These are phyloP conservation scores for Pterocles gutturalis DNA, from an alignment of 2,113 vertebrate species.

Conservation along the genomic window DNA sequence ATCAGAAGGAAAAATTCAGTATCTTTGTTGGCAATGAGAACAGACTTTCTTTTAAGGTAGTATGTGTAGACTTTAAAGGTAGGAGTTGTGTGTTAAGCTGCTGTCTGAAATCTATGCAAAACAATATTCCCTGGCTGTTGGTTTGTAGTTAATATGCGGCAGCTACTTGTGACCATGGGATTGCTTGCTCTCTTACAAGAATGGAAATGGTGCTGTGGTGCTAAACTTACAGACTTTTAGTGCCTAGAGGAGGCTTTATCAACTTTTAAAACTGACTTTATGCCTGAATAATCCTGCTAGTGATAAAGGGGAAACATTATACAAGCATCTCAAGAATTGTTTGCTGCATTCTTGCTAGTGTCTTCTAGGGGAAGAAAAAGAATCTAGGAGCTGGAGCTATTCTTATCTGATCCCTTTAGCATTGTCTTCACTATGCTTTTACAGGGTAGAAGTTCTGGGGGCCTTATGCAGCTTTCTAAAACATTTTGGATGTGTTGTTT, in stretches of 20 bases:
- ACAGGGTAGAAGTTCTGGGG: not conserved
- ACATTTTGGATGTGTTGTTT: not conserved
- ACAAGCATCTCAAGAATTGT: not conserved
- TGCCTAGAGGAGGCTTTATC: not conserved
- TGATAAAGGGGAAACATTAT: not conserved
- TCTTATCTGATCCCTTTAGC: not conserved
- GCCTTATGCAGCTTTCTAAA: not conserved
- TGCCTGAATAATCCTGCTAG: not conserved
- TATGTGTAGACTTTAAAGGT: not conserved
- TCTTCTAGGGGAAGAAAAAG: not conserved
- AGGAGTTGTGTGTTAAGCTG: not conserved
- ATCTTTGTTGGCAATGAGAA: not conserved
- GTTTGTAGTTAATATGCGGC: not conserved
- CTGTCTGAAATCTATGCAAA: conserved; percentile 32
- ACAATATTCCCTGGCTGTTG: not conserved
- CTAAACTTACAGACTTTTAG: not conserved
- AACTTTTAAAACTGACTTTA: not conserved
- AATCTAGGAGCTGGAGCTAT: not conserved
- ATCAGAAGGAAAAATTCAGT: not conserved
- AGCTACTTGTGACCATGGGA: not conserved
- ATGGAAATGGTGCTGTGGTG: not conserved
- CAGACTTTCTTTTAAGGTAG: not conserved
- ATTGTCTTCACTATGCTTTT: not conserved
- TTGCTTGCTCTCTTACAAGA: not conserved
- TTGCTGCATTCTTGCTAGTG: not conserved